Base-by-base conservation (phyloP, 2,797 vertebrate genomes). In the Clarias platycephalus region DNA sequence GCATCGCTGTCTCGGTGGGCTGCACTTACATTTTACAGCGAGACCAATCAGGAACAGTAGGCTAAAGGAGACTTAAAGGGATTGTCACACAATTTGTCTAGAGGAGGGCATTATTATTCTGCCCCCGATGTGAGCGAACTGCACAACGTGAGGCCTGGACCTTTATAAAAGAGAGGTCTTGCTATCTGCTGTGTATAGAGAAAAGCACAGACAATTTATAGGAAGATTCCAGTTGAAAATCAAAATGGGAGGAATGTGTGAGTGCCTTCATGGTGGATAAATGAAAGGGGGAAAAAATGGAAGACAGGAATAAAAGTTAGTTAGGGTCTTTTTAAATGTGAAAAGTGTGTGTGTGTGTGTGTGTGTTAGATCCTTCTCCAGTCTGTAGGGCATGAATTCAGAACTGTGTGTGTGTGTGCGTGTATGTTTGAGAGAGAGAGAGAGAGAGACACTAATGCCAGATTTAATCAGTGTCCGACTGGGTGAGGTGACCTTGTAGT, bases 1-100 rank as follows among this genome's bases (percentile, higher is more conserved):
- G 74, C 82, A 76, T 67, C 64, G 84, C 75, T 62, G 67, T 26
- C 49, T 80, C 34, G 67, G 40, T 76, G 37, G 86, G 84, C 88
- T 90, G 75, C 83, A 88, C 90, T 93, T 92, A 91, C 90, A 94
- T 93, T 66, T 93, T 86, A 82, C 60, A 93, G 86, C 71, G 81
- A 89, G 76, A 81, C 88, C 84, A 88, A 83, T 88, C 90, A 88
- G 88, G 87, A 90, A 90, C 66, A 90, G 75, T 86, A 89, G 88
- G 82, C 78, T 89, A 71, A 81, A 77, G 62, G 74, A 88, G 83
- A 85, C 89, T 91, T 93, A 93, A 95, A 92, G 91, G 92, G 93
- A 93, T 94, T 92, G 91, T 91, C 92, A 93, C 78, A 92, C 89
- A 92, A 93, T 92, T 94, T 93, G 93, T 94, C 91, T 93, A 89